These are phyloP conservation scores for Cavia aperea DNA, from an alignment of 2,113 vertebrate species.

Conservation along the genomic window DNA sequence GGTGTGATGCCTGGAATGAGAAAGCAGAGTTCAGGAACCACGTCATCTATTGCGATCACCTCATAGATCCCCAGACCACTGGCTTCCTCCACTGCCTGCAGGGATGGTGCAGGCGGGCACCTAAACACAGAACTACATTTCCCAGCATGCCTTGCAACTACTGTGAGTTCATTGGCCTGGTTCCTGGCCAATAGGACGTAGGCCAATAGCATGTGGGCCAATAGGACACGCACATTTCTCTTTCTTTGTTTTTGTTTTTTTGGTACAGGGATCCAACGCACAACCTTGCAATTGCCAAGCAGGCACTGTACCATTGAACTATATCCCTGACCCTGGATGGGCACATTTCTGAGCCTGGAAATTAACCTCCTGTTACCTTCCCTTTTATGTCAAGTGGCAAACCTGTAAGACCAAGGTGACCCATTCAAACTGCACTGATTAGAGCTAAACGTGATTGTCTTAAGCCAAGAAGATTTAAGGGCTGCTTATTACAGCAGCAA, in stretches of 20 bases:
- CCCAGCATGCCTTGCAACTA: constrained; percentile 8
- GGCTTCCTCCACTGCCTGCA: background rate
- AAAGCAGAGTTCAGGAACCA: background rate
- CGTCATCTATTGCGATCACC: background rate
- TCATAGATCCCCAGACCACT: background rate
- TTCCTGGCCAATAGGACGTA: background rate
- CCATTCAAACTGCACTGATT: background rate
- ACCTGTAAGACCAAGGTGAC: background rate
- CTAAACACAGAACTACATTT: constrained; percentile 18
- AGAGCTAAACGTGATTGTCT: background rate
- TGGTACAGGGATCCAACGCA: no score
- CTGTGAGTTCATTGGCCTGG: background rate
- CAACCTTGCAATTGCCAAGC: no score
- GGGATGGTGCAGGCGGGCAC: background rate
- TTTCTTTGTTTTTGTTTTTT: no score
- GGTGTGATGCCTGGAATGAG: constrained; percentile 83
- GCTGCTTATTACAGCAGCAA: background rate
- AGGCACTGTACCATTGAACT: no score
- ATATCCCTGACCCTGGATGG: no score
- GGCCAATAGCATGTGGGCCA: background rate
- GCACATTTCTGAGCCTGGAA: background rate
- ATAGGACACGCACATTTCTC: background rate
- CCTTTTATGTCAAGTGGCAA: background rate
- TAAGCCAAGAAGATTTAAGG: background rate
- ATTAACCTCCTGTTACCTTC: background rate